Evolutionary conservation across 1,140 invertebrate genomes (phyloP).

Genomic region (Drosophila subobscura): DNA sequence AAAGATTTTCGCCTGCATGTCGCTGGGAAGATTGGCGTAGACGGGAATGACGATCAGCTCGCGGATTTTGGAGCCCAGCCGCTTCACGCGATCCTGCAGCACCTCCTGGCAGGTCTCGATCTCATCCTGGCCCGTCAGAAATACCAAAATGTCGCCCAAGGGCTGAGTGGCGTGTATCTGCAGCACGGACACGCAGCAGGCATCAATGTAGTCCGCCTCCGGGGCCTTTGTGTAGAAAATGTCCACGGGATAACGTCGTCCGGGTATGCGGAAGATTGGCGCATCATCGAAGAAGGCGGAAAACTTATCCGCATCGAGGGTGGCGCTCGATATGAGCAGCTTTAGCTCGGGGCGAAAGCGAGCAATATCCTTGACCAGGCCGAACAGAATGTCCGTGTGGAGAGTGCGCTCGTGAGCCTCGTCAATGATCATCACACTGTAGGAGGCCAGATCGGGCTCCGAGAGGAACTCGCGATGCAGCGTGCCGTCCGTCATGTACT

Average conservation of each 20-base stretch:
- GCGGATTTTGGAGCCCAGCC: slow-evolving; percentile 95
- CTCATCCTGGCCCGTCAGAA: slow-evolving; percentile 98
- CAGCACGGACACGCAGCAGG: slow-evolving; percentile 97
- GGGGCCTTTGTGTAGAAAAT: slow-evolving; percentile 99
- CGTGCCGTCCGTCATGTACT: slow-evolving; percentile 99
- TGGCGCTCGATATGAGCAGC: slow-evolving; percentile 98
- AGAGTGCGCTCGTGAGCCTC: slow-evolving; percentile 99
- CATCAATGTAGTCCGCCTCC: slow-evolving; percentile 99
- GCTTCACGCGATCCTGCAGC: slow-evolving; percentile 93
- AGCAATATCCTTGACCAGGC: slow-evolving; percentile 98
- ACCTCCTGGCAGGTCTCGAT: slow-evolving; percentile 98
- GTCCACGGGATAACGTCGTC: slow-evolving; percentile 91
- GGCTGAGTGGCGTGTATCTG: slow-evolving; percentile 99
- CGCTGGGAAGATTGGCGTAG: slow-evolving; percentile 99
- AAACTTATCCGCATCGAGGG: slow-evolving; percentile 99
- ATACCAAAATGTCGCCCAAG: slow-evolving; percentile 97
- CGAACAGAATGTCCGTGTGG: slow-evolving; percentile 99
- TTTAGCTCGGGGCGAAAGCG: slow-evolving; percentile 97
- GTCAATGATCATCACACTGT: slow-evolving; percentile 99
- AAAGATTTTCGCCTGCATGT: slow-evolving; percentile 99
- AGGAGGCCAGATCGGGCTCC: slow-evolving; percentile 96
- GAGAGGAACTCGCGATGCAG: slow-evolving; percentile 98
- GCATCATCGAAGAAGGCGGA: slow-evolving; percentile 99
- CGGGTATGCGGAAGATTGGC: slow-evolving; percentile 98
- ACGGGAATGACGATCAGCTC: slow-evolving; percentile 98